Percentiles rank a stretch among this genome's conserved stretches.
These are phyloP conservation scores for Lasiurus cinereus DNA, from an alignment of 2,113 vertebrate species.

Conservation along the genomic window DNA sequence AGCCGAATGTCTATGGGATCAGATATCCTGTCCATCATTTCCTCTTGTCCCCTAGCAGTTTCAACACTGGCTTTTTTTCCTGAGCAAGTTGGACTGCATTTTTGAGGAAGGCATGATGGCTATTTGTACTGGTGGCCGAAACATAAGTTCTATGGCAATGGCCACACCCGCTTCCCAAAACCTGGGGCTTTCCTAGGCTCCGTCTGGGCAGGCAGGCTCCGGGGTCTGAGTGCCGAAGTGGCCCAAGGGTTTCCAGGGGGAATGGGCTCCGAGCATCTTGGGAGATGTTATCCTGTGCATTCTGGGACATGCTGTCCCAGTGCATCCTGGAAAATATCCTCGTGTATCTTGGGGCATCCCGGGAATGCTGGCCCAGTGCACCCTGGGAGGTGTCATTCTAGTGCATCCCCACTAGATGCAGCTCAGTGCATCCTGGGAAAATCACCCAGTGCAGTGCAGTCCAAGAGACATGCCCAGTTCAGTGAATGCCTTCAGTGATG, in stretches of 20 bases:
- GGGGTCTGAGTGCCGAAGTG: not conserved
- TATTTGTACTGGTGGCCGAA: slow-evolving; percentile 57
- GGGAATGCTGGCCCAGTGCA: not conserved
- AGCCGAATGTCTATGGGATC: slow-evolving; percentile 76
- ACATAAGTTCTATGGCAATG: not conserved
- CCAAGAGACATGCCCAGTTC: not conserved
- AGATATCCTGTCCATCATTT: slow-evolving; percentile 67
- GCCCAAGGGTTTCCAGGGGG: not conserved
- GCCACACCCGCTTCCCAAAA: not conserved
- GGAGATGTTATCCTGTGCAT: not conserved
- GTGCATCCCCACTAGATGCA: not conserved
- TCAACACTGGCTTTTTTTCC: slow-evolving; percentile 64
- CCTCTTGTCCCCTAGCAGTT: slow-evolving; percentile 64
- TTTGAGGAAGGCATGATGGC: slow-evolving; percentile 69
- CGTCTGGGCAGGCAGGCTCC: not conserved
- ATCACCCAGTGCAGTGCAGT: too few relatives aligned
- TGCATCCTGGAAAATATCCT: not conserved
- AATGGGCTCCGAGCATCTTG: not conserved
- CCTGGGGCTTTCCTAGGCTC: not conserved
- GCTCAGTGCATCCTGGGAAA: not conserved
- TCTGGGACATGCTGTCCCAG: not conserved
- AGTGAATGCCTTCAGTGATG: not conserved
- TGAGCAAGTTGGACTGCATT: slow-evolving; percentile 86
- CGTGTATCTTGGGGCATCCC: not conserved
- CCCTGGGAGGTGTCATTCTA: not conserved